A percentile compares a stretch with the other conserved stretches of the same genome.
Conservation (phyloP, 2,888 invertebrate species). For the Rhimphoctona megacephalus region DNA sequence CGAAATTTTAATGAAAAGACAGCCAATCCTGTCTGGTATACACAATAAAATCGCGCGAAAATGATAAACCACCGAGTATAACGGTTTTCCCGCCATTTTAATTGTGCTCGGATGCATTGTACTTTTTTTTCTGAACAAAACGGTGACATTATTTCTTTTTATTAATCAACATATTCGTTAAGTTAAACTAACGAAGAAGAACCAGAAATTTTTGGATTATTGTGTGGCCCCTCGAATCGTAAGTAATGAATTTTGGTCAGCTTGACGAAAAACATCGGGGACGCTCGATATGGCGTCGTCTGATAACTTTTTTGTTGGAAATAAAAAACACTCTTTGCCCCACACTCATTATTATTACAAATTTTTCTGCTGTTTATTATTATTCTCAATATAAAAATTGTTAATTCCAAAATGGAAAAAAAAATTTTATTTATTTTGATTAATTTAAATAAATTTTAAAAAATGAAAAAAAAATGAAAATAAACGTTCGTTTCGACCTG, state of each 20-base stretch:
- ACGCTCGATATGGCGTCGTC: neutral
- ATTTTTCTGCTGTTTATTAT: neutral
- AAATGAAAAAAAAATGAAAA: neutral
- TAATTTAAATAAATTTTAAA: neutral
- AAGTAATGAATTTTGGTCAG: neutral
- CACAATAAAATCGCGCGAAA: slow-evolving; percentile 65
- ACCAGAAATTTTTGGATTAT: neutral
- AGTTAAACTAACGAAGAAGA: neutral
- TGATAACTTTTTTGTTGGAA: neutral
- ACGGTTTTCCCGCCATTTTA: slow-evolving; percentile 66
- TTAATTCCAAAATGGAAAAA: neutral
- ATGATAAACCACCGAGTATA: slow-evolving; percentile 44
- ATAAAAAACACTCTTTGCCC: neutral
- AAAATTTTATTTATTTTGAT: neutral
- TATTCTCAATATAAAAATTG: neutral
- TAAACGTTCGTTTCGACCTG: neutral
- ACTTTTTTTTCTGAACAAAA: slow-evolving; percentile 45
- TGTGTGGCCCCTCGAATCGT: neutral
- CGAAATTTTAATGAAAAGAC: slow-evolving; percentile 72
- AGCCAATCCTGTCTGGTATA: slow-evolving; percentile 49
- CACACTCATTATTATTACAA: neutral
- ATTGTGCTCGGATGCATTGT: slow-evolving; percentile 35
- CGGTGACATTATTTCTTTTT: neutral
- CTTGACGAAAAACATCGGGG: neutral
- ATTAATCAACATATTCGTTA: slow-evolving; percentile 24